Percentiles rank a stretch among this genome's conserved stretches.
phyloP scores from a whole-genome alignment of 2,888 invertebrate genomes.

The Stenoptilia bipunctidactyla region DNA sequence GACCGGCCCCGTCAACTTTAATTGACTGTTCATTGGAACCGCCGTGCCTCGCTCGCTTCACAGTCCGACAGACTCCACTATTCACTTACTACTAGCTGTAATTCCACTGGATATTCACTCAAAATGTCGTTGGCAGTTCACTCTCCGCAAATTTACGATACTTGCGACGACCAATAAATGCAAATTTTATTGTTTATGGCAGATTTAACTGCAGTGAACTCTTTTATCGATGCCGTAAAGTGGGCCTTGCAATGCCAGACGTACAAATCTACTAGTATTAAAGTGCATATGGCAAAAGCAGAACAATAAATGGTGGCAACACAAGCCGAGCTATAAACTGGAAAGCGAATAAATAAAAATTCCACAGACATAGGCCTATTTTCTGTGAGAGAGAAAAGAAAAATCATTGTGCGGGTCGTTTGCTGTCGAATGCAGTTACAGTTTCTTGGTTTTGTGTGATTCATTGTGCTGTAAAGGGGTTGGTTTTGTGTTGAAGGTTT shows the following conservation, averaged over 20 bases:
- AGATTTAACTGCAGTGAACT: constrained; percentile 64
- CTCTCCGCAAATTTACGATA: constrained; percentile 57
- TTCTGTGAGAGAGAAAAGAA: not conserved
- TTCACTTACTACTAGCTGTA: constrained; percentile 30
- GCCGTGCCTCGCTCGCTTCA: constrained; percentile 47
- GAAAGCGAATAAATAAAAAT: not conserved
- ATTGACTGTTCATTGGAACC: constrained; percentile 63
- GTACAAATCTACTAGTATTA: constrained; percentile 34
- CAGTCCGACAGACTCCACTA: constrained; percentile 34
- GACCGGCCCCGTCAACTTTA: constrained; percentile 44
- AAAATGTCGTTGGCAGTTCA: constrained; percentile 62
- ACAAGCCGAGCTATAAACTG: not conserved
- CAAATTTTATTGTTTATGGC: constrained; percentile 69
- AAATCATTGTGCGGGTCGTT: constrained; percentile 1
- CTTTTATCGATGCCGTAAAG: constrained; percentile 61
- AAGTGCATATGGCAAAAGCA: constrained; percentile 18
- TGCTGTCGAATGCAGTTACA: constrained; percentile 1
- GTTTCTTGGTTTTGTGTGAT: not conserved
- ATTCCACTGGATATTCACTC: constrained; percentile 56
- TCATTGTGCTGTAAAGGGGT: not conserved
- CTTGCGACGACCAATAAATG: constrained; percentile 66
- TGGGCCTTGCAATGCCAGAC: constrained; percentile 34
- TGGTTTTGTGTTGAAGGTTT: not conserved
- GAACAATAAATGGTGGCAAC: constrained; percentile 3
- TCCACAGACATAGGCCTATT: not conserved